Percentiles rank a stretch among this genome's conserved stretches.
Evolutionary conservation across 2,888 invertebrate species (phyloP).

Genomic region (Neoascia interrupta): DNA sequence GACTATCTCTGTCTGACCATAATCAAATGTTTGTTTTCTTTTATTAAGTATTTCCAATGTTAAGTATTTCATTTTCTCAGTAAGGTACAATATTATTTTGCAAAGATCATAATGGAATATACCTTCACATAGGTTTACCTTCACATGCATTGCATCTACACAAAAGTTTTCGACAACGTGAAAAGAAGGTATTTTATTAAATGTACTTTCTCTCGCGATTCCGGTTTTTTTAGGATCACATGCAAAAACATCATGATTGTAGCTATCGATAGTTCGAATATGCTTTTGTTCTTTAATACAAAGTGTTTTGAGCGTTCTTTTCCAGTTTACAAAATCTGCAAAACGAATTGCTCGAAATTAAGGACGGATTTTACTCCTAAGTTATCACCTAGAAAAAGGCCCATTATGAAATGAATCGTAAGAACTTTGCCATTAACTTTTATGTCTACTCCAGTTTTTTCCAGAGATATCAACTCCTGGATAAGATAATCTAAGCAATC

Average conservation of each 20-base stretch:
- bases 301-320: too few relatives aligned
- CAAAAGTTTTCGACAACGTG: constrained; percentile 25
- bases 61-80: constrained; percentile 62
- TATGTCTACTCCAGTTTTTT: constrained; percentile 20
- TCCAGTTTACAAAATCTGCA: constrained; percentile 65
- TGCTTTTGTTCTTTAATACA: too few relatives aligned
- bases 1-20: constrained; percentile 68
- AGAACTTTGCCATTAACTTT: constrained; percentile 9
- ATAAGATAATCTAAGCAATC: constrained; percentile 11
- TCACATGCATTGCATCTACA: constrained; percentile 69
- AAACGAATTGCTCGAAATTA: constrained; percentile 71
- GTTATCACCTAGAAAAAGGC: constrained; percentile 32
- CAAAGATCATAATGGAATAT: constrained; percentile 62
- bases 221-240: too few relatives aligned
- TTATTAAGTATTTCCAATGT: constrained; percentile 67
- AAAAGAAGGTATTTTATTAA: too few relatives aligned
- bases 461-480: constrained; percentile 18
- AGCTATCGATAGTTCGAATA: too few relatives aligned
- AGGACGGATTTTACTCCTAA: background rate
- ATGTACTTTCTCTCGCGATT: too few relatives aligned
- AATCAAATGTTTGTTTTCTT: constrained; percentile 71
- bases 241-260: too few relatives aligned
- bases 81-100: constrained; percentile 69
- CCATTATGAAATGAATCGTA: constrained; percentile 29
- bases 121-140: constrained; percentile 71